Evolutionary conservation across 2,113 vertebrate species (phyloP), one percentile per base, ranked within the genome.

Genomic region (Tenrec ecaudatus): DNA sequence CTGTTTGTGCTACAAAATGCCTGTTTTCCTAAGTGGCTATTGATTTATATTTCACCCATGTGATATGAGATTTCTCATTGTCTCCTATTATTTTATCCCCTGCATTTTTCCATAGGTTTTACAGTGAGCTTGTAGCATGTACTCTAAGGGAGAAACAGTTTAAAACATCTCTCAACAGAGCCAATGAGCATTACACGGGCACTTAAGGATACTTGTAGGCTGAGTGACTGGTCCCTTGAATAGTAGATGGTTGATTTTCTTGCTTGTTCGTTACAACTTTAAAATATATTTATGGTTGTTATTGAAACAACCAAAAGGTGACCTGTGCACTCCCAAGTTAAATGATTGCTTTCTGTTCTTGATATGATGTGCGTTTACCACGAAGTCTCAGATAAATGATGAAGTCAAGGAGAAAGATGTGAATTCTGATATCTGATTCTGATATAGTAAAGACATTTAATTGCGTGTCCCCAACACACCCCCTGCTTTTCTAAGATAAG

Each of bases 361-460:
- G 73, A 86, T 69, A 27, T 58, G 75, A 89, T 80, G 6, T 92
- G 17, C 73, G 68, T 79, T 88, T 95, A 93, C 36, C 25, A 53
- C 43, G 6, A 86, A 96, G 64, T 40, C 15, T 8, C 22, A 81
- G 82, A 89, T 92, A 94, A 96, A 71, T 89, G 85, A 79, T 53
- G 36, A 66, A 86, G 71, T 88, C 43, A 86, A 85, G 58, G 15
- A 62, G 60, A 47, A 77, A 88, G 75, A 94, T 91, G 27, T 25
- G 33, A 86, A 57, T 92, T 92, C 62, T 23, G 71, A 86, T 77
- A 92, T 93, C 90, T 68, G 29, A 91, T 88, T 86, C 94, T 64
- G 84, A 89, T 19, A 93, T 79, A 92, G 73, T 66, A 78, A 95
- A 73, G 79, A 92, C 82, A 96, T 93, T 93, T 81, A 85, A 31